These are phyloP conservation scores for Festucalex cinctus DNA, from an alignment of 2,113 vertebrate species.

Conservation along the genomic window DNA sequence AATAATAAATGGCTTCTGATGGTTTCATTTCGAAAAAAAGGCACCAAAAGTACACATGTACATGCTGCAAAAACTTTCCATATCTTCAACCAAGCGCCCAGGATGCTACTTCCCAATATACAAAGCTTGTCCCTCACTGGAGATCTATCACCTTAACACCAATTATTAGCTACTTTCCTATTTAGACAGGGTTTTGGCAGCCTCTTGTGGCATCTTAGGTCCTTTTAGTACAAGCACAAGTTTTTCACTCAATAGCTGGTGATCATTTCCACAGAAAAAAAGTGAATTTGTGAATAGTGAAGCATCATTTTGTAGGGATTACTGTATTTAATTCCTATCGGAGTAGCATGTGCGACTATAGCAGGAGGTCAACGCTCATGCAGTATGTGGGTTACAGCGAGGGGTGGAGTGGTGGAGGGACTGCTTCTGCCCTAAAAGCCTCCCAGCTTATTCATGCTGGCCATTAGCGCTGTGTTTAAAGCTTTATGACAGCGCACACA, in stretches of 20 bases:
- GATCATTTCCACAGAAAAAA: neutral
- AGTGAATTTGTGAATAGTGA: neutral
- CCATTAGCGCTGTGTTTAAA: constrained; percentile 36
- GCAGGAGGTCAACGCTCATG: constrained; percentile 18
- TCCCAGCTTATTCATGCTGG: constrained; percentile 14
- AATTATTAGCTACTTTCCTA: no score
- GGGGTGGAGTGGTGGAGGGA: neutral
- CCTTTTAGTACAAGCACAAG: no score
- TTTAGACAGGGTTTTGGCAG: no score
- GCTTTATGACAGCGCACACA: constrained; percentile 27
- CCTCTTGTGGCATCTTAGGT: no score
- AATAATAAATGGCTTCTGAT: no score
- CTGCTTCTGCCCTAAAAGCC: constrained; percentile 31
- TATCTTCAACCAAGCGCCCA: no score
- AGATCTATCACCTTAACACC: no score
- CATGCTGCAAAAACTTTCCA: no score
- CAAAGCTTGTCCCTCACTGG: no score
- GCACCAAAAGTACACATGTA: no score
- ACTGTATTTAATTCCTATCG: neutral
- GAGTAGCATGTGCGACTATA: constrained; percentile 1
- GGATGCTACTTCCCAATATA: no score
- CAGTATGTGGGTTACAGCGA: constrained; percentile 20
- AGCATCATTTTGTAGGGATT: neutral
- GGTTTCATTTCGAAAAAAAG: no score
- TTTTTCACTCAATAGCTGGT: neutral